Percentiles rank a stretch among this genome's conserved stretches.
Conservation (phyloP, 1,140 invertebrate species). For the Aphelenchoides besseyi region DNA sequence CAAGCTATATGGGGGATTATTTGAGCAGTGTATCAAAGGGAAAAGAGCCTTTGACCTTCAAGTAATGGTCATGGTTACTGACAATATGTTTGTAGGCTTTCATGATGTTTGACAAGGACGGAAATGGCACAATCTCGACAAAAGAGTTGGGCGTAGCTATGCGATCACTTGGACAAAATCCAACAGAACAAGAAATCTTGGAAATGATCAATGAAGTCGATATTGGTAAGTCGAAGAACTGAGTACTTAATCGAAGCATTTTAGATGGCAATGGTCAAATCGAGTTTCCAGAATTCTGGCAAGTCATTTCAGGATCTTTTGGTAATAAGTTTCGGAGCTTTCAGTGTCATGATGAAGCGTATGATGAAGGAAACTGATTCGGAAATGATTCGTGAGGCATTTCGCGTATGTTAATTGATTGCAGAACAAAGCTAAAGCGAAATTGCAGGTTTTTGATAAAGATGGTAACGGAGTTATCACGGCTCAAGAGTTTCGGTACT, state of each 20-base stretch:
- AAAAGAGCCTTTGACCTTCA: no score
- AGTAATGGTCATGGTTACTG: no score
- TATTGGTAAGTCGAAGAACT: constrained; percentile 23
- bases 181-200: constrained; percentile 91
- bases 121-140: constrained; percentile 95
- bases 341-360: constrained; percentile 63
- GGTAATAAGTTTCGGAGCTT: constrained; percentile 12
- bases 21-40: no score
- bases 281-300: constrained; percentile 87
- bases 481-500: constrained; percentile 67
- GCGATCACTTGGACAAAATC: constrained; percentile 96
- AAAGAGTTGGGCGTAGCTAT: constrained; percentile 99
- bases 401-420: constrained; percentile 62
- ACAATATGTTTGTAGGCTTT: no score
- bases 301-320: constrained; percentile 67
- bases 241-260: background rate
- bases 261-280: constrained; percentile 85
- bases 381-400: constrained; percentile 63
- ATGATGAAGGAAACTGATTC: constrained; percentile 63
- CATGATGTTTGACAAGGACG: constrained; percentile 97
- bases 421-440: constrained; percentile 26
- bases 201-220: constrained; percentile 99
- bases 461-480: constrained; percentile 72
- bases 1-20: no score
- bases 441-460: background rate